These are phyloP conservation scores for Pristiophorus japonicus DNA, from an alignment of 2,113 vertebrate species.

Conservation along the genomic window DNA sequence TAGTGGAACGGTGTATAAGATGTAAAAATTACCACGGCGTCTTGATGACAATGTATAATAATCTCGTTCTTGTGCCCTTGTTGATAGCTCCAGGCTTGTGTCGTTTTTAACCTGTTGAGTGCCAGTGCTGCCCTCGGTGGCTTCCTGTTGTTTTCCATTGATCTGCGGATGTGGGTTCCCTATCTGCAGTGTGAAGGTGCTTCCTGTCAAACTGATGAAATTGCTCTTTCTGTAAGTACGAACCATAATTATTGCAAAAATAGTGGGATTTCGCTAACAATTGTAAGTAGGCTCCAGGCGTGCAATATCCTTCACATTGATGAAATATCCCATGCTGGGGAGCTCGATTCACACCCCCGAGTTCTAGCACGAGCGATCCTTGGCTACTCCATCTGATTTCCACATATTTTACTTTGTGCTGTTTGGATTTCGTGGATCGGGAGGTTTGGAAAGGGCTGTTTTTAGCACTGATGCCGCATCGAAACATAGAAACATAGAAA, in stretches of 20 bases:
- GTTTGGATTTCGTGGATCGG: background rate
- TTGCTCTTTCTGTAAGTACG: background rate
- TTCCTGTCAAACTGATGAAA: rapidly evolving
- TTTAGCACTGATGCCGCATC: too few relatives aligned
- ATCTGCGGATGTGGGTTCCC: background rate
- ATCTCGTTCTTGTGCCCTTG: background rate
- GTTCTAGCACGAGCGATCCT: too few relatives aligned
- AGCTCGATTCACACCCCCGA: background rate
- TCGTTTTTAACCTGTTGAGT: background rate
- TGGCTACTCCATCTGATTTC: too few relatives aligned
- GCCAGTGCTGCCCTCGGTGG: background rate
- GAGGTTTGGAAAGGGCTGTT: background rate
- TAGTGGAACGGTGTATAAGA: background rate
- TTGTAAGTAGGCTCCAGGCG: background rate
- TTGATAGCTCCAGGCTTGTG: background rate
- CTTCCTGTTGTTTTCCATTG: background rate
- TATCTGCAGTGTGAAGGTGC: too few relatives aligned
- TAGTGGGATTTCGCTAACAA: background rate
- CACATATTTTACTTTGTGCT: background rate
- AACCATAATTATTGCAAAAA: background rate
- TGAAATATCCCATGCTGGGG: background rate
- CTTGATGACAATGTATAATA: background rate
- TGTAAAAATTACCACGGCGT: background rate
- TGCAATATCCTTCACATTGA: background rate
- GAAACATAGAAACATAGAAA: too few relatives aligned